Evolutionary conservation across 2,888 invertebrate species (phyloP), one percentile per base, ranked within the genome.

Genomic region (Caenorhabditis imperialis): DNA sequence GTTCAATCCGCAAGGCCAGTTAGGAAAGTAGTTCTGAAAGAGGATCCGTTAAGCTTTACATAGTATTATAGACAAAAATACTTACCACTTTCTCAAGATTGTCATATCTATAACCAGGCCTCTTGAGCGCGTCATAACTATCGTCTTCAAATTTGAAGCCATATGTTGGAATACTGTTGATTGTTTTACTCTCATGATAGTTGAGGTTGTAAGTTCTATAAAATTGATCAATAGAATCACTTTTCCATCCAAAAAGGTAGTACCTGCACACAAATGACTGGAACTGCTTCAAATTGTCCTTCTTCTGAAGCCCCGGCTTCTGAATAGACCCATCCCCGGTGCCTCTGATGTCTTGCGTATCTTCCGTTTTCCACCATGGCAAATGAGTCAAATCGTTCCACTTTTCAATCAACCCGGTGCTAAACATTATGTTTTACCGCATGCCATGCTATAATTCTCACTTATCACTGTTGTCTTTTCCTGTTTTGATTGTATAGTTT

Each of bases 321-420:
- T 82, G 82, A 53, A 83, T 80, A 12, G 82, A 73, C 16, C 84
- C 85, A 71, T 85, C 85, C 79, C 70, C 75, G 48, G 67, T 62
- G n/a, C 61, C 61, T 27, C 65, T 20, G 27, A 78, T 60, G 37
- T 81, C 76, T 22, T 37, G 40, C 2, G 70, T 58, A 14, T 73
- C 60, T 18, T 57, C 47, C 10, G 51, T 61, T 10, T 50, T 55
- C 77, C 77, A 79, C 79, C 79, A 79, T 40, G 73, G 67, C 40
- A 79, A 55, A 30, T 71, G 47, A 30, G 57, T 63, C 25, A 60
- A 33, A 20, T 55, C 61, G 45, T 70, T 61, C 79, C 79, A 79
- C 27, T 42, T 65, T 62, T 75, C 70, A 40, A 79, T 79, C 35
- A 75, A 55, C 10, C 69, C 79, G 10, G 70, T 51, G 44, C 79